These are phyloP conservation scores for Scaptomyza pallida DNA, from an alignment of 1,140 invertebrate species.

Conservation along the genomic window DNA sequence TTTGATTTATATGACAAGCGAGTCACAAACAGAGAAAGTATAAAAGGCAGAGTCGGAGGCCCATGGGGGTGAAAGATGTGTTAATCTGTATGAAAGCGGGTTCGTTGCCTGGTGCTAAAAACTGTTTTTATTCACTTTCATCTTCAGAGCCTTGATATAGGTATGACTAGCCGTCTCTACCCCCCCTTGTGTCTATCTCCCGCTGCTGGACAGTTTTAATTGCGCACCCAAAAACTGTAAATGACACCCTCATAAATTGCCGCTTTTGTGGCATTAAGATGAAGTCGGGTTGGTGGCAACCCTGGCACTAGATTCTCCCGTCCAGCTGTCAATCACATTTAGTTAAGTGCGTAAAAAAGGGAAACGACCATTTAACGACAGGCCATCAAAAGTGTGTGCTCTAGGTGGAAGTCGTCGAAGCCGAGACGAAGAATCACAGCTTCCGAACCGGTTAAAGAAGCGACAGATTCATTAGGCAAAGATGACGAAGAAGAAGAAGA, in stretches of 20 bases:
- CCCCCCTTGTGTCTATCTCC: slow-evolving; percentile 9
- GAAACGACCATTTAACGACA: slow-evolving; percentile 70
- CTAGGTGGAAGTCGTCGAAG: neutral
- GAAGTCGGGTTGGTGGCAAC: neutral
- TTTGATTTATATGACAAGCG: slow-evolving; percentile 73
- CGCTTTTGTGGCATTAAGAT: slow-evolving; percentile 21
- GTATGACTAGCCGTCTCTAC: slow-evolving; percentile 30
- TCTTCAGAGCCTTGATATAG: slow-evolving; percentile 23
- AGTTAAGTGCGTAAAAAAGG: slow-evolving; percentile 63
- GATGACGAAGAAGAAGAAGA: no score
- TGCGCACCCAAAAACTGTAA: slow-evolving; percentile 55
- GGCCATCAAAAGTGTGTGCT: slow-evolving; percentile 53
- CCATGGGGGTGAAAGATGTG: slow-evolving; percentile 60
- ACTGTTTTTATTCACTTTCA: slow-evolving; percentile 40
- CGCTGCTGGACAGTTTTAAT: slow-evolving; percentile 49
- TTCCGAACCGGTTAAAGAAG: slow-evolving; percentile 7
- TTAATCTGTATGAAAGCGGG: slow-evolving; percentile 55
- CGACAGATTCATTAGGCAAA: slow-evolving; percentile 52
- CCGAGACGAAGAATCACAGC: neutral
- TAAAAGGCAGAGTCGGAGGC: neutral
- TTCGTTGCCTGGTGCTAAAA: slow-evolving; percentile 3
- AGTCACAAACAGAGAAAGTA: slow-evolving; percentile 16
- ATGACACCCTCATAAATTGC: slow-evolving; percentile 65
- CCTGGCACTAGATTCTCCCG: slow-evolving; percentile 2
- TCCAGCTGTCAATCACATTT: slow-evolving; percentile 75